Evolutionary conservation across 2,797 vertebrate species (phyloP).

Genomic region (Coendou prehensilis): DNA sequence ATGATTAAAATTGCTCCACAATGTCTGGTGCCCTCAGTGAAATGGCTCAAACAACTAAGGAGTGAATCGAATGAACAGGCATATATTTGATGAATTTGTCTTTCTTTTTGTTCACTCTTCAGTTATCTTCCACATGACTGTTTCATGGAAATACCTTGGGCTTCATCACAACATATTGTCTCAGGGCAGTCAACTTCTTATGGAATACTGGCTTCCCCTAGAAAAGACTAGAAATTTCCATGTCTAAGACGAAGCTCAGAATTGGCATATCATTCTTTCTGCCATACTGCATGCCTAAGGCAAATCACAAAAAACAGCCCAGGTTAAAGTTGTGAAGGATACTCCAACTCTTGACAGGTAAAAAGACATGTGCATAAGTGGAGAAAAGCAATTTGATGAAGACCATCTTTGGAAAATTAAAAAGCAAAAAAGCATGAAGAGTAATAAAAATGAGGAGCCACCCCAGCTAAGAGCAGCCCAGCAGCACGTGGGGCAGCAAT

Average conservation of each 20-base stretch:
- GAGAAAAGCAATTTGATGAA: neutral
- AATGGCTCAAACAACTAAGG: neutral
- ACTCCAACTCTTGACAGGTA: neutral
- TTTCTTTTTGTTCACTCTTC: neutral
- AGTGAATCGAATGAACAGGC: neutral
- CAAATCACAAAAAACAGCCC: neutral
- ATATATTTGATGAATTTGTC: neutral
- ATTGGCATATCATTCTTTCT: neutral
- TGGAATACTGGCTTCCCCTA: neutral
- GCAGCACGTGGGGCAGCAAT: too few species aligned
- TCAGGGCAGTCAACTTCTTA: neutral
- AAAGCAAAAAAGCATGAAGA: neutral
- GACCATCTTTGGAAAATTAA: neutral
- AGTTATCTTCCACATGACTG: neutral
- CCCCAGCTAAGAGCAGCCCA: too few species aligned
- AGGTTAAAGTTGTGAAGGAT: neutral
- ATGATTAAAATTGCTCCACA: neutral
- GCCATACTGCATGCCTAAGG: neutral
- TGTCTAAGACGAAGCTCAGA: neutral
- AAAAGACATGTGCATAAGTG: neutral
- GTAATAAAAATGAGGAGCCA: neutral
- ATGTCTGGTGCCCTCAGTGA: neutral
- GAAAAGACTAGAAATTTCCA: neutral
- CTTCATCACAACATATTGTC: neutral
- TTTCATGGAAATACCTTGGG: neutral